Evolutionary conservation across 2,797 vertebrate genomes (phyloP).

Genomic region (Moxostoma hubbsi): DNA sequence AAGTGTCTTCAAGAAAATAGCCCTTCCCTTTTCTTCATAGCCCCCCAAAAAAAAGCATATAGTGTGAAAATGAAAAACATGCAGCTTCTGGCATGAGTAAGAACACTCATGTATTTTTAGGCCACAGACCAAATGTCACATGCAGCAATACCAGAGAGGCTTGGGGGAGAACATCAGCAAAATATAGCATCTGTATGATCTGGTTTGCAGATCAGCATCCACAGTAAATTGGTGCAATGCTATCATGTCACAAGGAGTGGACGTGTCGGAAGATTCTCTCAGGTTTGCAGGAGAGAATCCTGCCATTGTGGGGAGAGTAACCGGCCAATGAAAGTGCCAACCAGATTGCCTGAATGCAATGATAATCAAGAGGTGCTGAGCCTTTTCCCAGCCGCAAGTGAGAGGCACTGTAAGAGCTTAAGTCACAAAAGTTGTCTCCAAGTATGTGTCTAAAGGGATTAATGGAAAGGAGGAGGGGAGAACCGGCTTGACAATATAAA

Average conservation of each 20-base stretch:
- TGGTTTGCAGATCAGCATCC: background rate
- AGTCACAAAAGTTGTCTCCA: conserved; percentile 75
- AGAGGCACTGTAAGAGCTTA: conserved; percentile 25
- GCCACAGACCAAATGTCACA: conserved; percentile 17
- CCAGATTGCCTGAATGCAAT: conserved; percentile 27
- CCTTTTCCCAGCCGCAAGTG: conserved; percentile 24
- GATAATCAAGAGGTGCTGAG: conserved; percentile 26
- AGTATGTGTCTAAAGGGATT: conserved; percentile 60
- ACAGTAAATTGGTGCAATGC: background rate
- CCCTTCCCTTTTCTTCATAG: no score
- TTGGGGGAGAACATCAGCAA: background rate
- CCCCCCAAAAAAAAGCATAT: no score
- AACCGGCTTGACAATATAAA: no score
- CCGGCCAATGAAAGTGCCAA: conserved; percentile 20
- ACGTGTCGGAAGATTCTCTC: conserved; percentile 38
- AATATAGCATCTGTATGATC: background rate
- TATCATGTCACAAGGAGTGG: conserved; percentile 19
- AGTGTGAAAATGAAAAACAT: conserved; percentile 7
- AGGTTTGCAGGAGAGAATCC: conserved; percentile 29
- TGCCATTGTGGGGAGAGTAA: conserved; percentile 28
- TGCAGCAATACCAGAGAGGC: conserved; percentile 1
- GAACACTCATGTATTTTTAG: background rate
- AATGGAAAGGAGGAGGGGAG: no score
- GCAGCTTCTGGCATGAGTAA: background rate
- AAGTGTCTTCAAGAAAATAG: no score